These are phyloP conservation scores for Iguana delicatissima DNA, from an alignment of 2,797 vertebrate species.

Conservation along the genomic window DNA sequence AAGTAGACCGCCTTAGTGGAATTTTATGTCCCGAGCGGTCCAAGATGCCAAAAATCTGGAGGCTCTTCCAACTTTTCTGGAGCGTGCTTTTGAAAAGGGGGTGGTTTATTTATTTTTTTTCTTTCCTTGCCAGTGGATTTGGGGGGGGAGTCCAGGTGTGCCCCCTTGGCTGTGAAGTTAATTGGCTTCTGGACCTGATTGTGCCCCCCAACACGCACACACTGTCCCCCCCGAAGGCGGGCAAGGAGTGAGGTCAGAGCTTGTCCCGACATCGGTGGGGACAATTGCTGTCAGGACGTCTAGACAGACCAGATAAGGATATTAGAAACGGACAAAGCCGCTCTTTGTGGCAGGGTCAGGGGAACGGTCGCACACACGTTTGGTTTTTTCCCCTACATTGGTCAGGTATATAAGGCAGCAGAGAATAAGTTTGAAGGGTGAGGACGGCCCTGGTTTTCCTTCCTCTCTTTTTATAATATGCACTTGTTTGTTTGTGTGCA, in stretches of 20 bases:
- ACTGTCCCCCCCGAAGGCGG: conserved; percentile 25
- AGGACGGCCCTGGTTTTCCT: not conserved
- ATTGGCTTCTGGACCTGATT: conserved; percentile 27
- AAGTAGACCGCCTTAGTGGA: not conserved
- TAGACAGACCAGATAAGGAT: conserved; percentile 94
- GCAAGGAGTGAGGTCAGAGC: conserved; percentile 67
- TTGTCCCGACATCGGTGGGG: conserved; percentile 48
- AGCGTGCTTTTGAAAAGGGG: not conserved
- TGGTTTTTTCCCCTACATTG: conserved; percentile 44
- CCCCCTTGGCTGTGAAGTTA: conserved; percentile 3
- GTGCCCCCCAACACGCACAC: too few relatives aligned
- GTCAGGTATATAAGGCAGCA: conserved; percentile 77
- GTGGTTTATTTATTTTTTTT: not conserved
- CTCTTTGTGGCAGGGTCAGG: conserved; percentile 84
- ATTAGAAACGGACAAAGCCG: conserved; percentile 88
- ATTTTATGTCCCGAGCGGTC: not conserved
- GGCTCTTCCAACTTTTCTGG: not conserved
- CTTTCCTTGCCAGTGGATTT: too few relatives aligned
- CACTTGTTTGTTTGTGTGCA: not conserved
- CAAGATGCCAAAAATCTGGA: not conserved
- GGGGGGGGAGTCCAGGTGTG: conserved; percentile 55
- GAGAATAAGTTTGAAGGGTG: conserved; percentile 47
- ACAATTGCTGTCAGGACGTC: conserved; percentile 86
- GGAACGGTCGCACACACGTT: conserved; percentile 79
- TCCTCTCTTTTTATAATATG: conserved; percentile 27